Base-by-base conservation (phyloP, 2,888 invertebrate species). In the Smittia sp. region DNA sequence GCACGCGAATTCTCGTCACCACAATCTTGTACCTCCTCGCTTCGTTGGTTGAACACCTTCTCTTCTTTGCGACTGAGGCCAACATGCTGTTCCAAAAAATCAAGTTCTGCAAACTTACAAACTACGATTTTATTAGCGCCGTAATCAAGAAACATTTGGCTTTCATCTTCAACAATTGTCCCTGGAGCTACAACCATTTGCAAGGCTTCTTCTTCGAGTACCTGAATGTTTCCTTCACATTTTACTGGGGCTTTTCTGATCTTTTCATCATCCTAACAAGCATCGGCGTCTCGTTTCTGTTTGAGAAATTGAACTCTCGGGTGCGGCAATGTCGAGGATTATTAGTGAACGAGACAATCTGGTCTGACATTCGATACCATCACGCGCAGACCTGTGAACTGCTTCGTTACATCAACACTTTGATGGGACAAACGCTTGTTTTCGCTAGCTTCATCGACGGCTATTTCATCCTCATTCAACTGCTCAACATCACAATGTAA, bases 381-480 rank as follows among this genome's bases (percentile, higher is more conserved):
- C 68, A 68, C 7, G 25, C 15, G 0, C 3, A 25, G 1, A 15
- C 46, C 6, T 68, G 15, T 4, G 68, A 68, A 7, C 22, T 68
- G 4, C 9, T 68, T 0, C n/a, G 24, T 24, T 1, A 24, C 11
- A 24, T 68, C 1, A 68, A 68, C 46, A 24, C 41, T 1, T n/a
- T n/a, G 6, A 32, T 68, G 15, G 46, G 46, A n/a, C 9, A 13
- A 9, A 22, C n/a, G 13, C 15, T 68, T 7, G 15, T 68, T 15
- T 3, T 68, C 24, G 25, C 68, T 9, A 46, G 68, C n/a, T 68
- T 20, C 6, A 68, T 24, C 32, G 52, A 68, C 24, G 46, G 46
- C 9, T 68, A 68, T 20, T 68, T 68, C n/a, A 68, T 68, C 15
- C 46, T 68, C 6, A 39, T 68, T 13, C 68, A 68, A 46, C 41